Evolutionary conservation across 1,140 invertebrate genomes (phyloP), one percentile per base, ranked within the genome.

Genomic region (Leptopilina boulardi): DNA sequence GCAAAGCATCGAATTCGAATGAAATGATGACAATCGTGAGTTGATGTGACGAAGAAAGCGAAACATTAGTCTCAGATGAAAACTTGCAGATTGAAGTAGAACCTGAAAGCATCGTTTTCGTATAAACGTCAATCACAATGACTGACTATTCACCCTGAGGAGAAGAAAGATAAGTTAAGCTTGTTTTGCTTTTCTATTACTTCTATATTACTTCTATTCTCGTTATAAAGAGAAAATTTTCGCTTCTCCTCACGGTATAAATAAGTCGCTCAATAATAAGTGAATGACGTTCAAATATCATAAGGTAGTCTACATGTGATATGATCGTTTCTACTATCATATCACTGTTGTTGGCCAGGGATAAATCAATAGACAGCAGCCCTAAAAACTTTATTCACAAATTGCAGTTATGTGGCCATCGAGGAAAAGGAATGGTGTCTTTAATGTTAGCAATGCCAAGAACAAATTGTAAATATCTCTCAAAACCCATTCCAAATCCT

Each of bases 401-500:
- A 87, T 91, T 92, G 92, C 96, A 98, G 88, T 98, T 96, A 88
- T 97, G 96, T 56, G 96, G 94, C 94, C 95, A 98, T 81, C 98
- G 93, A 11, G 98, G 98, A 92, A 99, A 99, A n/a, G 98, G 96
- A 85, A 98, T 94, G 9, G 96, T 95, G 87, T 99, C 98, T 91
- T 96, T 97, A 78, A 99, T 98, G 89, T 98, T 99, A 30, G 91
- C 86, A 51, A 97, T 93, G 51, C 94, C 94, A 66, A 97, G 93
- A 3, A 99, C 71, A 56, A 94, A 93, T 91, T 98, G 97, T 71
- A 99, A 88, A 83, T 96, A 94, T 87, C 98, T 93, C 89, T 99
- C 99, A 87, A 99, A 96, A 10, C 98, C 99, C 85, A 99, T 92
- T 70, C 98, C 98, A 92, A 97, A 99, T 0, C 98, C 98, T 19